These are phyloP conservation scores for Cossypha heuglini DNA, from an alignment of 2,797 vertebrate species.

Conservation along the genomic window DNA sequence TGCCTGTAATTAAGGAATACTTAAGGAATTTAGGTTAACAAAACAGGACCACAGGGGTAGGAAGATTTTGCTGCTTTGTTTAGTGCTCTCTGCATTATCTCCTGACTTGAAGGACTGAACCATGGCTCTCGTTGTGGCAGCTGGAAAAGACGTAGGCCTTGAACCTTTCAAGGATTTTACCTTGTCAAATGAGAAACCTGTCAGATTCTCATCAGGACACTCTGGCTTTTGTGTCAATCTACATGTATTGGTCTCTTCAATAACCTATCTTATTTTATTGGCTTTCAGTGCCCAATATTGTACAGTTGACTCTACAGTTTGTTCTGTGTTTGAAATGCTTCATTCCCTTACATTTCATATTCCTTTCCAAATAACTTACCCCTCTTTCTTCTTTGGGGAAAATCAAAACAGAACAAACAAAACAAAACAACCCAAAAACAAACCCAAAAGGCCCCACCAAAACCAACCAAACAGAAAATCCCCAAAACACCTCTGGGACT, in stretches of 20 bases:
- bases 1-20: not conserved
- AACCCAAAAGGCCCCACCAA: not conserved
- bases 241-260: not conserved
- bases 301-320: not conserved
- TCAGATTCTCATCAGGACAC: not conserved
- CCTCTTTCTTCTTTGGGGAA: not conserved
- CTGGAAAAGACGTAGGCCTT: not conserved
- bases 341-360: not conserved
- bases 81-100: not conserved
- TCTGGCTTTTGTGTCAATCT: not conserved
- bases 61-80: not conserved
- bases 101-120: not conserved
- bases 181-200: not conserved
- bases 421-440: not conserved
- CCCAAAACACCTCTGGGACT: not conserved
- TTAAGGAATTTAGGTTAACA: not conserved
- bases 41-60: not conserved
- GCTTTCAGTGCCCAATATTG: not conserved
- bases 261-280: not conserved
- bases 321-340: not conserved
- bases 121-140: not conserved
- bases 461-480: not conserved
- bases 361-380: not conserved
- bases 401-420: not conserved
- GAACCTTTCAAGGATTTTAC: not conserved